phyloP scores from a whole-genome alignment of 2,888 invertebrate genomes.

The Acanthococcus lagerstroemiae region DNA sequence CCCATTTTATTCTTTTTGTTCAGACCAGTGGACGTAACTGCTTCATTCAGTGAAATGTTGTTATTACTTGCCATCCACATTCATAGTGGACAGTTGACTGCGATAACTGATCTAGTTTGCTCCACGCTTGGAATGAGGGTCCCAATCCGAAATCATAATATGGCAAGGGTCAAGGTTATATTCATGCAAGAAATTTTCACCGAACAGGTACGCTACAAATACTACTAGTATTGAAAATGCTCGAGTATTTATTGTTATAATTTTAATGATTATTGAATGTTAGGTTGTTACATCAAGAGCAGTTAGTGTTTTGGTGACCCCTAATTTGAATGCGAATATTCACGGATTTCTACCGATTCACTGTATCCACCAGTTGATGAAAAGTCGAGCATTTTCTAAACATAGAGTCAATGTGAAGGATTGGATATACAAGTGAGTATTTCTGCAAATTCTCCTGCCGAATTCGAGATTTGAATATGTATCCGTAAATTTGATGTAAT shows the following conservation, averaged over 20 bases:
- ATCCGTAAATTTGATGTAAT: too few species aligned
- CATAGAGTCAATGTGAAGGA: conserved; percentile 92
- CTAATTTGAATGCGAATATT: conserved; percentile 74
- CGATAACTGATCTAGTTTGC: conserved; percentile 87
- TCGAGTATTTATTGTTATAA: neutral
- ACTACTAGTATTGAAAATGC: neutral
- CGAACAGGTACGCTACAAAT: conserved; percentile 57
- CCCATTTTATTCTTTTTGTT: conserved; percentile 26
- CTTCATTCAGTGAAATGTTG: conserved; percentile 91
- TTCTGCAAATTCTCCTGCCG: too few species aligned
- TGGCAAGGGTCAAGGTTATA: conserved; percentile 79
- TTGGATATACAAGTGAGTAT: conserved; percentile 69
- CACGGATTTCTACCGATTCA: conserved; percentile 89
- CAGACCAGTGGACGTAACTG: conserved; percentile 69
- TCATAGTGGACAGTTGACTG: conserved; percentile 85
- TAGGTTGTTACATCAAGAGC: conserved; percentile 88
- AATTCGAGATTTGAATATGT: too few species aligned
- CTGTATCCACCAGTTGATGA: conserved; percentile 89
- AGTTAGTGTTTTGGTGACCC: conserved; percentile 89
- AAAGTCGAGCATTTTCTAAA: conserved; percentile 88
- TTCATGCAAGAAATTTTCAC: conserved; percentile 96
- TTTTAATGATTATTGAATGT: conserved; percentile 32
- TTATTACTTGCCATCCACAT: conserved; percentile 93
- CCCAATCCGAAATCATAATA: conserved; percentile 66
- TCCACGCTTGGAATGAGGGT: conserved; percentile 92